Base-by-base conservation (phyloP, 92 coral and sea anemone species). In the Porites cylindrica region DNA sequence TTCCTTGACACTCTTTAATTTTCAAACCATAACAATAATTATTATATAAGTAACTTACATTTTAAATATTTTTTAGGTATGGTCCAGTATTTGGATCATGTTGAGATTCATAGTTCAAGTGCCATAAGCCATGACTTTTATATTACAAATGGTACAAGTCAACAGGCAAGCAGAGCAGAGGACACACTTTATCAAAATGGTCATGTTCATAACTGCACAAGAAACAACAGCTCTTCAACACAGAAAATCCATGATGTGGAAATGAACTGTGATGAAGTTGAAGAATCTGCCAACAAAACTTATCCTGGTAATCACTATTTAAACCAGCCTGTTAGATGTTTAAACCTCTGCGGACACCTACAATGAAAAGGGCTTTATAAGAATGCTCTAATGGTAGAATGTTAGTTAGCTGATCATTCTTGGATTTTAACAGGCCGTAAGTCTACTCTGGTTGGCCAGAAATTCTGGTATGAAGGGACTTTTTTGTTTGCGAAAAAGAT, bases 331-430 rank as follows among this genome's bases (percentile, higher is more conserved):
- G 79, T 70, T 61, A 86, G 91, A 26, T 92, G 94, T 86, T 51
- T 85, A 24, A 81, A 74, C 60, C 82, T 94, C 2, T 90, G 95
- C 82, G 90, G 98, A 1, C 98, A 94, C 83, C 70, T 92, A 67
- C 92, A 92, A 81, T 91, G 29, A 84, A 18, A 60, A 18, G 11
- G 5, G 52, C 65, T 17, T 8, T 24, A 14, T 8, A 3, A 51
- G 66, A 29, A 20, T 10, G 32, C 38, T 54, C 12, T 1, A 2
- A 1, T 2, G 38, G 63, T 61, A 17, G 54, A 19, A n/a, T 76
- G 16, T 6, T 52, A 24, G 12, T 14, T 47, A 67, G 76, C 68
- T 51, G 52, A 80, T 80, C 68, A 13, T 63, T 32, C 53, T n/a
- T 79, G 50, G n/a, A 18, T 47, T 78, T 52, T 78, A 2, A 6